Evolutionary conservation across 2,797 vertebrate genomes (phyloP), one percentile per base, ranked within the genome.

Genomic region (Anabacerthia variegaticeps): DNA sequence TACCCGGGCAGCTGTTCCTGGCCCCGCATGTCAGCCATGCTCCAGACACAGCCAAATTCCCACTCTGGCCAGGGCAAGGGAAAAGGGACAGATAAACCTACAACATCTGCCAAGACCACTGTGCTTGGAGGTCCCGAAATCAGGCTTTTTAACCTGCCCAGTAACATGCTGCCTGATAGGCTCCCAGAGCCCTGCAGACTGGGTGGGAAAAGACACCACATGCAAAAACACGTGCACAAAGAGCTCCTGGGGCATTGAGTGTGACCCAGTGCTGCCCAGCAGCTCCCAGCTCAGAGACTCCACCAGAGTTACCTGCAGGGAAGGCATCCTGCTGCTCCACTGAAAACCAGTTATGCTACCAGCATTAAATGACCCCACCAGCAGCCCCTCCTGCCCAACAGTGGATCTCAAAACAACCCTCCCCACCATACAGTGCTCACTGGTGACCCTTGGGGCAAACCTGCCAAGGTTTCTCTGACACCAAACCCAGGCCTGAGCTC

Each of bases 391-490:
- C 51, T 36, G 73, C 55, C 20, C 61, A 36, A 23, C 5, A 1
- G 13, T 3, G 55, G 36, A 15, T 37, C 68, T 44, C 61, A 27
- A 12, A 51, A 15, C 37, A 55, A 51, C 26, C 32, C 58, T 71
- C 34, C 37, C 49, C 44, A 28, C 3, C 24, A 37, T 34, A n/a
- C 0, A 0, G n/a, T 7, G 56, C 43, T 73, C 3, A 0, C 9
- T 4, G 37, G 37, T 52, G 7, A 52, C 55, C 65, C 73, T 4
- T 9, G 30, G 28, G 34, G 82, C 58, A 86, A 90, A 79, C 34
- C 28, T 2, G 4, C 24, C 32, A 7, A 27, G 27, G 15, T 14
- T 62, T 48, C 67, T 39, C 68, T 77, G 78, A 63, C 63, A 52
- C 32, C 52, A 72, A 69, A 66, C 4, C 44, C 56, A 67, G 36